Evolutionary conservation across 2,888 invertebrate genomes (phyloP).

Genomic region (Minunthozetes semirufus): DNA sequence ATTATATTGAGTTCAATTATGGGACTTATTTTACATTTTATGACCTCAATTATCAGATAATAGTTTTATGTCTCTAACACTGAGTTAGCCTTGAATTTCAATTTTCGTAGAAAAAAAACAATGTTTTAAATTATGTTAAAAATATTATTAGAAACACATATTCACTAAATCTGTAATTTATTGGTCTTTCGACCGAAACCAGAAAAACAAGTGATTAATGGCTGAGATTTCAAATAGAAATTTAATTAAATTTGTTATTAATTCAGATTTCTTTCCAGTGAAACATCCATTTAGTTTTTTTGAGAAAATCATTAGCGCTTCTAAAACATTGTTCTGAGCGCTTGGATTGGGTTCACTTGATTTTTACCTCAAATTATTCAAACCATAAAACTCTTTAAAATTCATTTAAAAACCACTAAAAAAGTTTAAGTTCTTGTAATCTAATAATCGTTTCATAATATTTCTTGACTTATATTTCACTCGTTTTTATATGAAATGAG

Average conservation of each 20-base stretch:
- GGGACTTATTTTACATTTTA: conserved; percentile 9
- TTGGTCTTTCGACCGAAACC: neutral
- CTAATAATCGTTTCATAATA: too few species aligned
- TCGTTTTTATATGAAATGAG: too few species aligned
- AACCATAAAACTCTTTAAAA: neutral
- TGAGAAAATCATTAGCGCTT: neutral
- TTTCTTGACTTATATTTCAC: too few species aligned
- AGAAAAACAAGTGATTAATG: neutral
- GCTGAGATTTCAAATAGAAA: neutral
- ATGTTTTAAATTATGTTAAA: neutral
- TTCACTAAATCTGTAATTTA: too few species aligned
- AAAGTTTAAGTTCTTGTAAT: too few species aligned
- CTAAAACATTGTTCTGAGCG: neutral
- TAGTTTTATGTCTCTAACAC: neutral
- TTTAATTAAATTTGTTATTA: neutral
- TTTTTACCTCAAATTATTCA: neutral
- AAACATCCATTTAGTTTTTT: neutral
- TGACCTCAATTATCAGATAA: conserved; percentile 16
- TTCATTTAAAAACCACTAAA: too few species aligned
- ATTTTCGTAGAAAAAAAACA: neutral
- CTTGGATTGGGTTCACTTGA: too few species aligned
- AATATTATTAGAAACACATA: neutral
- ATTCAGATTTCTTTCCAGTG: neutral
- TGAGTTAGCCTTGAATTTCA: conserved; percentile 6
- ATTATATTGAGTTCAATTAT: too few species aligned